Conservation (phyloP, 2,113 vertebrate species). For the Cebidichthys violaceus region DNA sequence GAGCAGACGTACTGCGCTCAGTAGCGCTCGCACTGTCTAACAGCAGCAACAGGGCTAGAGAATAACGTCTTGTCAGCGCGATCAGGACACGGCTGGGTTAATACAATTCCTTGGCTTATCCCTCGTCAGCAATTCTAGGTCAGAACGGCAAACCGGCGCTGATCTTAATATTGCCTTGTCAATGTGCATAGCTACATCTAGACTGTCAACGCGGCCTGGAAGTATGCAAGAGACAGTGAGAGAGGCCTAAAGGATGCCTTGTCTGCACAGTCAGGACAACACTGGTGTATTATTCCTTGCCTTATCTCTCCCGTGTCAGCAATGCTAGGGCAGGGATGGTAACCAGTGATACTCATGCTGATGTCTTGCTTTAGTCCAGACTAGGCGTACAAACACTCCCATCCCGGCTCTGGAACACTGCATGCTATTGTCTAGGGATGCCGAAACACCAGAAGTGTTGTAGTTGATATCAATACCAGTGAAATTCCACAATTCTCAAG, state of each 20-base stretch:
- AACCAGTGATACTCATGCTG: slow-evolving; percentile 8
- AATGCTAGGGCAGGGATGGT: slow-evolving; percentile 21
- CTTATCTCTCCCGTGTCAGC: slow-evolving; percentile 25
- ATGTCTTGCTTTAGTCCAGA: neutral
- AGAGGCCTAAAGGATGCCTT: slow-evolving; percentile 5
- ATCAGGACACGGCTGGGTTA: slow-evolving; percentile 48
- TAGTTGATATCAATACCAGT: neutral
- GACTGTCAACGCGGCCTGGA: slow-evolving; percentile 40
- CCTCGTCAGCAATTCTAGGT: slow-evolving; percentile 62
- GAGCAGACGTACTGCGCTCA: slow-evolving; percentile 31
- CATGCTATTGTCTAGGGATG: neutral
- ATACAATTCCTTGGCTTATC: slow-evolving; percentile 55
- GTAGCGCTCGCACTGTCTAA: slow-evolving; percentile 25
- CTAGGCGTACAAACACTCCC: neutral
- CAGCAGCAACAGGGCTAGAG: slow-evolving; percentile 18
- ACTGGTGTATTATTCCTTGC: neutral
- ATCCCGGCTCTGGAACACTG: neutral
- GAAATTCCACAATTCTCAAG: neutral
- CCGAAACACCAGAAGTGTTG: neutral
- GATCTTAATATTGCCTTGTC: slow-evolving; percentile 56
- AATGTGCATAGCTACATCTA: slow-evolving; percentile 38
- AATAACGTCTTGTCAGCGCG: slow-evolving; percentile 55
- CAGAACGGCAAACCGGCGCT: slow-evolving; percentile 32
- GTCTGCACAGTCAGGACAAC: slow-evolving; percentile 11
- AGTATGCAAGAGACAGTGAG: neutral